Conservation (phyloP, 2,113 vertebrate genomes). For the Coptodon rendalli region DNA sequence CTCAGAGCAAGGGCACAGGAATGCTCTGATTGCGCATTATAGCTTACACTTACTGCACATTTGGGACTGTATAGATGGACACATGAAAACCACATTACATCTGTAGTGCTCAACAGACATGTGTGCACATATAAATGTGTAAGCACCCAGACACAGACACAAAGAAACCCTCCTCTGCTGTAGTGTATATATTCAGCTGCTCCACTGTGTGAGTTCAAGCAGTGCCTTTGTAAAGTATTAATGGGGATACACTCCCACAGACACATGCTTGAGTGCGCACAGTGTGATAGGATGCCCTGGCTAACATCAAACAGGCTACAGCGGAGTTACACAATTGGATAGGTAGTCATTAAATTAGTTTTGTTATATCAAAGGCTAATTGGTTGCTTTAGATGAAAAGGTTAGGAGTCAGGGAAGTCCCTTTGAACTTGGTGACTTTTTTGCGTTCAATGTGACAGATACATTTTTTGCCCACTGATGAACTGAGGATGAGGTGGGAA, state of each 20-base stretch:
- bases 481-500: background rate
- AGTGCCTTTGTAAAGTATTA: slow-evolving; percentile 48
- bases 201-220: background rate
- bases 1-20: background rate
- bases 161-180: background rate
- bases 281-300: background rate
- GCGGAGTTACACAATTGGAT: background rate
- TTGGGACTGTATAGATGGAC: background rate
- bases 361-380: background rate
- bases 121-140: background rate
- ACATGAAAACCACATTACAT: background rate
- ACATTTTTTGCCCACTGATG: background rate
- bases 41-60: background rate
- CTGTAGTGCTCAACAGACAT: background rate
- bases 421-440: background rate
- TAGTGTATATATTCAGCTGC: background rate
- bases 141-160: background rate
- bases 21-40: slow-evolving; percentile 7
- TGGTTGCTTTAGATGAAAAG: slow-evolving; percentile 1
- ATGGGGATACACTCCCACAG: slow-evolving; percentile 35
- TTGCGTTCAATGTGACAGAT: background rate
- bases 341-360: background rate
- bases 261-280: background rate
- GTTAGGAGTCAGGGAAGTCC: background rate
- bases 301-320: slow-evolving; percentile 6